Conservation (phyloP, 1,140 invertebrate genomes). For the Drusus annulatus region DNA sequence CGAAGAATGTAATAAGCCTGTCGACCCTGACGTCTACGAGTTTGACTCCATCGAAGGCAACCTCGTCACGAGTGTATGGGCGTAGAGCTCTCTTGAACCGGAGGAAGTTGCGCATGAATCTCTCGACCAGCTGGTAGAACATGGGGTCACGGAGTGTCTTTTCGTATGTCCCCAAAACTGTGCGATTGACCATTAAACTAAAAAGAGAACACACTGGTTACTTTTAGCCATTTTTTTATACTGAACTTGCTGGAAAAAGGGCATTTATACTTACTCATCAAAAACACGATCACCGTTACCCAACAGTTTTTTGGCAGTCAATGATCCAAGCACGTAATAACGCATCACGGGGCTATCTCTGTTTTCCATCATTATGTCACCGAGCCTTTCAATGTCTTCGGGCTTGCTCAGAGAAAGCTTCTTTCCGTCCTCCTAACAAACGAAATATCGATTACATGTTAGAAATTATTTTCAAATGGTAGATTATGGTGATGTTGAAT, state of each 20-base stretch:
- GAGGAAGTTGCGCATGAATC: slow-evolving; percentile 71
- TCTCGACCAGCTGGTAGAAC: slow-evolving; percentile 72
- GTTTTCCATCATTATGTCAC: too few relatives aligned
- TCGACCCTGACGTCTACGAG: slow-evolving; percentile 72
- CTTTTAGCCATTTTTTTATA: not conserved
- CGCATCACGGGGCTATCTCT: slow-evolving; percentile 66
- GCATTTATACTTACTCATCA: slow-evolving; percentile 21
- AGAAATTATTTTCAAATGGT: too few relatives aligned
- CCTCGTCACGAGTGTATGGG: slow-evolving; percentile 67
- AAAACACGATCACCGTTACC: slow-evolving; percentile 31
- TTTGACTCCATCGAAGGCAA: slow-evolving; percentile 72
- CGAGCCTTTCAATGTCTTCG: slow-evolving; percentile 71
- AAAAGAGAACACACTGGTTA: slow-evolving; percentile 24
- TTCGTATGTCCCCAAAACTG: slow-evolving; percentile 67
- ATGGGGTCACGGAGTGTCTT: slow-evolving; percentile 69
- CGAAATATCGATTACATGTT: slow-evolving; percentile 54
- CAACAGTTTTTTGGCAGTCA: slow-evolving; percentile 61
- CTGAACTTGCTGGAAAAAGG: not conserved
- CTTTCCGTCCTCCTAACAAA: slow-evolving; percentile 61
- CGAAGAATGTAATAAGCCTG: too few relatives aligned
- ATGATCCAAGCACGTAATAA: slow-evolving; percentile 60
- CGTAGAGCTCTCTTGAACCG: slow-evolving; percentile 69
- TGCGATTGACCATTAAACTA: slow-evolving; percentile 46
- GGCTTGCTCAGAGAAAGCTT: slow-evolving; percentile 71
- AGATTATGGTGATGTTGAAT: too few relatives aligned